These are phyloP conservation scores for Eilema griseolum DNA, from an alignment of 2,888 invertebrate species.

Conservation along the genomic window DNA sequence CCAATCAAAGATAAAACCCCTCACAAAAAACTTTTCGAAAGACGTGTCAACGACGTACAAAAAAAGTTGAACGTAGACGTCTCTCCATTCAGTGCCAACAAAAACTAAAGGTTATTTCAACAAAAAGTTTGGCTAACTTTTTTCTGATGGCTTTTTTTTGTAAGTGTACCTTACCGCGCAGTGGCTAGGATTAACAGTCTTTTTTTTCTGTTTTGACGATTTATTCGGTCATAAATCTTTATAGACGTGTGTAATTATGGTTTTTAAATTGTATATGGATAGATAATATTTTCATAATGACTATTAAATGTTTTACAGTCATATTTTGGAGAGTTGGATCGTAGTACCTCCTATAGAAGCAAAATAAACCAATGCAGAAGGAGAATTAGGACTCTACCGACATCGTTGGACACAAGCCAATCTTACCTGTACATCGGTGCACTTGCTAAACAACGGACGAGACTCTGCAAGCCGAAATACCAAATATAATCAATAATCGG, in stretches of 20 bases:
- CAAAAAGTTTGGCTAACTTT: conserved; percentile 28
- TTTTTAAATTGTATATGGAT: neutral
- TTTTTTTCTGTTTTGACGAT: conserved; percentile 8
- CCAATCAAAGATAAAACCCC: conserved; percentile 13
- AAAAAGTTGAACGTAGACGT: conserved; percentile 52
- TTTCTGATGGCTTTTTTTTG: conserved; percentile 3
- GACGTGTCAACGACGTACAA: conserved; percentile 53
- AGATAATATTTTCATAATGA: neutral
- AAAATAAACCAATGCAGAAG: no score
- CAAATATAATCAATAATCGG: no score
- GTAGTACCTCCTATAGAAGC: no score
- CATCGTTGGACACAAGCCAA: no score
- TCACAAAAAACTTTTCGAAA: conserved; percentile 34
- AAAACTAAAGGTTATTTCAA: conserved; percentile 52
- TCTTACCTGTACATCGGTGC: no score
- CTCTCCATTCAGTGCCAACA: conserved; percentile 51
- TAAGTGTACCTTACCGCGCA: conserved; percentile 18
- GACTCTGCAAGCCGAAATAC: no score
- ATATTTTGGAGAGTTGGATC: no score
- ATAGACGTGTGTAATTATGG: conserved; percentile 25
- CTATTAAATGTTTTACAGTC: no score
- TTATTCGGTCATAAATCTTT: conserved; percentile 21
- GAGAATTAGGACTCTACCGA: no score
- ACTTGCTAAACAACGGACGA: no score
- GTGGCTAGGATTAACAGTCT: conserved; percentile 23